Evolutionary conservation across 2,113 vertebrate species (phyloP).

Genomic region (Malurus melanocephalus): DNA sequence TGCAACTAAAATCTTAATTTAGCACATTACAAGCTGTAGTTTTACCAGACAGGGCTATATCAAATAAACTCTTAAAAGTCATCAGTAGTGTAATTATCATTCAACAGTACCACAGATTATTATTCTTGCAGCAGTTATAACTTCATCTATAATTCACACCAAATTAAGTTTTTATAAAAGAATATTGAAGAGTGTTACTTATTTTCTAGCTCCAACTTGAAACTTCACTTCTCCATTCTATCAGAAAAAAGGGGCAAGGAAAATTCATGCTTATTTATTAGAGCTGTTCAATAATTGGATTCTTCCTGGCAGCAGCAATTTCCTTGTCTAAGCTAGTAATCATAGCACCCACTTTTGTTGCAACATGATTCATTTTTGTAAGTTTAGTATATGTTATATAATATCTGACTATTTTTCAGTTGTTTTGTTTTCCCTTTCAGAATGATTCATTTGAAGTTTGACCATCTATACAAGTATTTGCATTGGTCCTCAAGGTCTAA

Average conservation of each 20-base stretch:
- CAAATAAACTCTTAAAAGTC: neutral
- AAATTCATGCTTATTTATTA: neutral
- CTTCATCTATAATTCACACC: neutral
- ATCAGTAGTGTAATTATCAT: neutral
- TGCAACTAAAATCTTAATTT: neutral
- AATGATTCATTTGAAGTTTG: neutral
- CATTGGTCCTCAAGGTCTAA: neutral
- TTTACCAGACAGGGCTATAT: neutral
- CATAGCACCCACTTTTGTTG: neutral
- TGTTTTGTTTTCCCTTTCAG: neutral
- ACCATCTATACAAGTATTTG: accelerated
- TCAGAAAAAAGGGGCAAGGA: neutral
- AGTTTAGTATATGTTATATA: neutral
- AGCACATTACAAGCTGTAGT: neutral
- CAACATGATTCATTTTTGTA: neutral
- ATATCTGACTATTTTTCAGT: neutral
- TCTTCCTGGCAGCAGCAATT: neutral
- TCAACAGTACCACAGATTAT: neutral
- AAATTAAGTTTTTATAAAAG: conserved; percentile 17
- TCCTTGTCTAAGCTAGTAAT: neutral
- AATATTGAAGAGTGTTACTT: neutral
- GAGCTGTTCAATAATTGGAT: neutral
- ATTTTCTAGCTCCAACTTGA: neutral
- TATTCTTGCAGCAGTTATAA: neutral
- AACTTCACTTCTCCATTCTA: neutral